Base-by-base conservation (phyloP, 2,888 invertebrate genomes). In the Agelastica alni region DNA sequence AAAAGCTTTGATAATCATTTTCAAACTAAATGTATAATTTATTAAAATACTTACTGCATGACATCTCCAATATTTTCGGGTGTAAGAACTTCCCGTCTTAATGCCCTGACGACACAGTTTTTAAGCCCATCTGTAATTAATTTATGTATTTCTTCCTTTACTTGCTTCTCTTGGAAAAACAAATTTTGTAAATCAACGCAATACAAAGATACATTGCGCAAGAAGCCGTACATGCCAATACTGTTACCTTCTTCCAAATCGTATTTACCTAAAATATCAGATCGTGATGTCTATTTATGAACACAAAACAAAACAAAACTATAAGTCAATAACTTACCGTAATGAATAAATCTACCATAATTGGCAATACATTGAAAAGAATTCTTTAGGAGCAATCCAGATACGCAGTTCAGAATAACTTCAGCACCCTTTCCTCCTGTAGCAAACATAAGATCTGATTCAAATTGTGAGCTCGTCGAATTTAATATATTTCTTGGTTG, bases 391-490 rank as follows among this genome's bases (percentile, higher is more conserved):
- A 96, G 92, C 37, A 94, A 94, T 66, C 93, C 96, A 0, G 96
- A 85, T 32, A 97, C 78, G 0, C 93, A 93, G 75, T 98, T 98
- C 7, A 94, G 77, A 18, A 97, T 90, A 49, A 96, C 80, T 68
- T 98, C 91, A 0, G 96, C 96, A 32, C 96, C 96, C 64, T 81
- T 81, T 9, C 97, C 96, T 12, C 87, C 82, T 0, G 96, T 96
- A 64, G 86, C 84, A 46, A 81, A 80, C 66, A 90, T 81, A 37
- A 98, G 82, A 80, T 93, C 85, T 51, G 86, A 83, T 74, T 96
- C 96, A 73, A 97, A 98, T 0, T 86, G 85, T 0, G 87, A 81
- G 71, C 93, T 66, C 22, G 72, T 67, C 0, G 66, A 70, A 52
- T 64, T 69, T 3, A 75, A 58, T 26, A 77, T 70, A 43, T 75